These are phyloP conservation scores for Helicoverpa armigera DNA, from an alignment of 1,140 invertebrate species.

Conservation along the genomic window DNA sequence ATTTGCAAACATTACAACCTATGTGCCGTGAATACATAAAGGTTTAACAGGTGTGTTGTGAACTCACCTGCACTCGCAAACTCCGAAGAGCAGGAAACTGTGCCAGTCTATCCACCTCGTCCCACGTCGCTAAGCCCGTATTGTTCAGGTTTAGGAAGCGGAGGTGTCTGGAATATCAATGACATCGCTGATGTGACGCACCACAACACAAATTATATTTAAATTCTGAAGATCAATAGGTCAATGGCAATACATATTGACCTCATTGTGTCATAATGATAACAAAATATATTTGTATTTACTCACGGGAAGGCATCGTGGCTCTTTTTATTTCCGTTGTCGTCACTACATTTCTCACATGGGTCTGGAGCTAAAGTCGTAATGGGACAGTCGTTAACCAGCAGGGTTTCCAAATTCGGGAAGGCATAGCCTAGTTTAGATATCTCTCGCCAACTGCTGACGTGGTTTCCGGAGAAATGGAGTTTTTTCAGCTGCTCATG, in stretches of 20 bases:
- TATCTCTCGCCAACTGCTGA: slow-evolving; percentile 93
- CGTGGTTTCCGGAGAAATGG: slow-evolving; percentile 94
- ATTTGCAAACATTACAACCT: slow-evolving; percentile 46
- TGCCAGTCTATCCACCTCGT: slow-evolving; percentile 94
- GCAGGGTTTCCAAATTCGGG: slow-evolving; percentile 93
- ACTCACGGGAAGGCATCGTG: slow-evolving; percentile 83
- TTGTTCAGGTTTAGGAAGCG: slow-evolving; percentile 95
- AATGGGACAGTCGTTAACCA: slow-evolving; percentile 95
- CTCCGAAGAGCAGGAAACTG: slow-evolving; percentile 94
- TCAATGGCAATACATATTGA: slow-evolving; percentile 63
- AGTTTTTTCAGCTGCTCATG: slow-evolving; percentile 91
- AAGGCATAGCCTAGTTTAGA: slow-evolving; percentile 94
- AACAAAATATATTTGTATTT: slow-evolving; percentile 47
- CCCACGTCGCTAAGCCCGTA: slow-evolving; percentile 93
- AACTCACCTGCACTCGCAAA: slow-evolving; percentile 92
- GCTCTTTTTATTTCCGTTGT: slow-evolving; percentile 80
- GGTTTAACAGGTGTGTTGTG: slow-evolving; percentile 31
- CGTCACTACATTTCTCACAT: slow-evolving; percentile 78
- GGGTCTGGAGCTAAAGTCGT: slow-evolving; percentile 87
- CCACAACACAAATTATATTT: slow-evolving; percentile 20
- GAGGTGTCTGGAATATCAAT: slow-evolving; percentile 88
- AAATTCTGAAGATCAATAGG: slow-evolving; percentile 63
- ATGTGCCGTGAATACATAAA: slow-evolving; percentile 34
- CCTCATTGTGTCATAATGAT: slow-evolving; percentile 39
- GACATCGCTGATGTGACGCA: slow-evolving; percentile 10